Percentiles rank a stretch among this genome's conserved stretches.
phyloP scores from a whole-genome alignment of 2,797 vertebrate species.

The Neoniphon sammara region DNA sequence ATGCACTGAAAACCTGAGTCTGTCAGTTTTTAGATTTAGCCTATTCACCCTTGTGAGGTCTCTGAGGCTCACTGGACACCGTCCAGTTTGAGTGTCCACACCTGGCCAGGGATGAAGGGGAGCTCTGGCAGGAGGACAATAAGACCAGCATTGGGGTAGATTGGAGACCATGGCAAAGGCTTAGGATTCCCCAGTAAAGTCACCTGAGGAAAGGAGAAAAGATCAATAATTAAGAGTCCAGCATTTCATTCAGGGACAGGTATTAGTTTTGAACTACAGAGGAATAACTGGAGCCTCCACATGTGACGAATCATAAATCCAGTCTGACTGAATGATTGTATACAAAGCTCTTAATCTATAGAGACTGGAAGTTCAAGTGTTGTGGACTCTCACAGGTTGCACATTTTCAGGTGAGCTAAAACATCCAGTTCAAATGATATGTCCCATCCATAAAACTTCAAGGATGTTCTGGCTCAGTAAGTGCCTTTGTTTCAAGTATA shows the following conservation, averaged over 20 bases:
- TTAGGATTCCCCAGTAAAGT: conserved; percentile 82
- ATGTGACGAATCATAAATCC: not conserved
- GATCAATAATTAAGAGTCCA: not conserved
- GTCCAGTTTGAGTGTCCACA: conserved; percentile 88
- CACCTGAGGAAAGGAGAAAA: conserved; percentile 80
- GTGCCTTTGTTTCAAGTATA: not conserved
- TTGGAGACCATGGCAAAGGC: conserved; percentile 83
- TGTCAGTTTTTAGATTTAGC: not conserved
- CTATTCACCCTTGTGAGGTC: not conserved
- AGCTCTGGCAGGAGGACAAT: conserved; percentile 82
- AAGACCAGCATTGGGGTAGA: conserved; percentile 72
- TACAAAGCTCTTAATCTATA: too few relatives aligned
- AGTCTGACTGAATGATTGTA: not conserved
- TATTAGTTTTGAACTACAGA: not conserved
- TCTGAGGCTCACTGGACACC: conserved; percentile 75
- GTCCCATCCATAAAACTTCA: not conserved
- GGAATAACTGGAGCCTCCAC: not conserved
- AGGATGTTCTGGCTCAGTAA: too few relatives aligned
- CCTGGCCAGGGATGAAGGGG: conserved; percentile 66
- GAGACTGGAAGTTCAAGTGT: not conserved
- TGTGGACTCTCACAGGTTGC: not conserved
- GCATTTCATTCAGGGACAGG: too few relatives aligned
- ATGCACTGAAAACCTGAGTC: conserved; percentile 36
- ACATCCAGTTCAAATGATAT: not conserved
- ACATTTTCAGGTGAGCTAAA: not conserved